Base-by-base conservation (phyloP, 1,140 invertebrate genomes). In the Aphis craccivora region DNA sequence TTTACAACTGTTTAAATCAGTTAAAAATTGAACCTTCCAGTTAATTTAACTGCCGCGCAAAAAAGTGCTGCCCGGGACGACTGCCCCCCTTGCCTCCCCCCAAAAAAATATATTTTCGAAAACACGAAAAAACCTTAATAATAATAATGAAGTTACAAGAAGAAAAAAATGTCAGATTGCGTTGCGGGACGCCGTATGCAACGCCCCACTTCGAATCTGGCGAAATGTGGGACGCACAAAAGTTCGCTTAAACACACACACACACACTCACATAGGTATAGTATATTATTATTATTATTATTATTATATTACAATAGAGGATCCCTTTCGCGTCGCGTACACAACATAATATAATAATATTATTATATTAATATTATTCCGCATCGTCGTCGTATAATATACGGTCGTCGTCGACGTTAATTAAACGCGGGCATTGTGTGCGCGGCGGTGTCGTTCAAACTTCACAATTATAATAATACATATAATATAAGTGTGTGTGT, bases 361-460 rank as follows among this genome's bases (percentile, higher is more conserved):
- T 81, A 81, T 81, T 81, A 81, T 81, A 81, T 76, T 51, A 88
- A 35, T 48, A 88, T 88, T 88, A 51, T 88, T 67, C 30, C 30
- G n/a, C n/a, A 25, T 45, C 45, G 35, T 48, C 18, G 87, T 48
- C 8, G 87, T 51, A 20, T n/a, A 35, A 51, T 51, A 51, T 51
- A 2, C n/a, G n/a, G 86, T 88, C 45, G 30, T 9, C 45, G 87
- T 37, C 87, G 48, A 30, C 45, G 48, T 53, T 53, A 89, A 89
- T 89, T 89, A 89, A 89, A 89, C 87, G 87, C 87, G 87, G 87
- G 87, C 87, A 51, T 89, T 53, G 48, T 53, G 87, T 55, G 51
- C 48, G 48, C 87, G 48, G 48, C 45, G 30, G n/a, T 37, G 87
- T 53, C 45, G 45, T 55, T 89, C 87, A 53, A 89, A 89, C 87